phyloP scores from a whole-genome alignment of 2,113 vertebrate genomes.

The Psilopsiagon aymara region DNA sequence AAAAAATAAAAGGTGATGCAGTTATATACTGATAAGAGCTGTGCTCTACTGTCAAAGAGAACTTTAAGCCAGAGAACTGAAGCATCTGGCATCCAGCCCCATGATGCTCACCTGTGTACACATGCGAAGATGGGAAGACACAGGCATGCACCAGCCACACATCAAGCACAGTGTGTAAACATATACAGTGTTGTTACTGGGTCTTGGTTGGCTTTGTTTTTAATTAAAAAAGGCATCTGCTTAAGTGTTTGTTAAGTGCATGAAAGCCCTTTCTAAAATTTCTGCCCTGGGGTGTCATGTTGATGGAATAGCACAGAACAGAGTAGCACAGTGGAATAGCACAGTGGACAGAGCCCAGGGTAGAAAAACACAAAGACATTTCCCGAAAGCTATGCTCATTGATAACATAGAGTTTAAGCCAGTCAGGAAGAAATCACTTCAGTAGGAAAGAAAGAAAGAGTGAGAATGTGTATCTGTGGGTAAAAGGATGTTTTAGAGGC shows the following conservation, averaged over 20 bases:
- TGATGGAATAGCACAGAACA: no score
- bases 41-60: not conserved
- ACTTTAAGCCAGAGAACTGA: not conserved
- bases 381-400: not conserved
- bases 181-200: not conserved
- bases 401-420: not conserved
- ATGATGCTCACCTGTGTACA: not conserved
- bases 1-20: conserved; percentile 24
- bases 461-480: not conserved
- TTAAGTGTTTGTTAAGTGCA: not conserved
- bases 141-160: not conserved
- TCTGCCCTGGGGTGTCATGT: not conserved
- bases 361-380: not conserved
- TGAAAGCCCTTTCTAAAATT: not conserved
- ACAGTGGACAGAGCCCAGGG: not conserved
- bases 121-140: not conserved
- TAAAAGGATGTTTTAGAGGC: not conserved
- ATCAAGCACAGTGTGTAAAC: not conserved
- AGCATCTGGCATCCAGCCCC: not conserved
- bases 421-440: not conserved
- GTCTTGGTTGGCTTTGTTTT: not conserved
- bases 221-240: not conserved
- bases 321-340: no score
- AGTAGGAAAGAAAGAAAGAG: not conserved
- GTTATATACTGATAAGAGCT: conserved; percentile 22